Percentiles rank a stretch among this genome's conserved stretches.
Conservation (phyloP, 2,113 vertebrate genomes). For the Lepus europaeus region DNA sequence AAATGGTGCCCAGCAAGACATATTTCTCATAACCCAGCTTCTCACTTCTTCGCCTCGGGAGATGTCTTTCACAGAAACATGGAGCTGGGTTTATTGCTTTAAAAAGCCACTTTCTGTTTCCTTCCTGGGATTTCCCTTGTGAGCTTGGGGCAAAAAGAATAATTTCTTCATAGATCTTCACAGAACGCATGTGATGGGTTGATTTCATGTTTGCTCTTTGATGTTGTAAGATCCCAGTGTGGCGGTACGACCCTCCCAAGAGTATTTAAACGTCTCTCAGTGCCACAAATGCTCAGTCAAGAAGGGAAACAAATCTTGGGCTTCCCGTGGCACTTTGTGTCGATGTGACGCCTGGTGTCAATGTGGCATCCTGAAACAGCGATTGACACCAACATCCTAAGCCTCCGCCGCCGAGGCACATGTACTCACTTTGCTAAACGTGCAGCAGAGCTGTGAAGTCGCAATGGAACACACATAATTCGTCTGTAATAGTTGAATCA, state of each 20-base stretch:
- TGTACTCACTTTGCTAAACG: too few relatives aligned
- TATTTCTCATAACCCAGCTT: neutral
- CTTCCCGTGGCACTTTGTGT: too few relatives aligned
- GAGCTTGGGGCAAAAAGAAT: neutral
- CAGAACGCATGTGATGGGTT: too few relatives aligned
- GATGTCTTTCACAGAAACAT: neutral
- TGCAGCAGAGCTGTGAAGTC: neutral
- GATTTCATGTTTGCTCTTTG: neutral
- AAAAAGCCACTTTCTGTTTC: slow-evolving; percentile 9
- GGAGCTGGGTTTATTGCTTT: neutral
- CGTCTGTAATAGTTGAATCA: neutral
- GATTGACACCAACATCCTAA: neutral
- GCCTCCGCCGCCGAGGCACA: neutral
- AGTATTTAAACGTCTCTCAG: neutral
- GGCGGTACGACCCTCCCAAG: neutral
- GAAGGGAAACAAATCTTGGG: neutral
- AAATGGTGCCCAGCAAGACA: neutral
- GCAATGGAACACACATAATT: neutral
- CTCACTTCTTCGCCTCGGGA: neutral
- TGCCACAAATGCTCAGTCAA: neutral
- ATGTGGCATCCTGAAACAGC: neutral
- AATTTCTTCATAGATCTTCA: neutral
- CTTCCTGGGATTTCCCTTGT: neutral
- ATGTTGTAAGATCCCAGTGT: neutral
- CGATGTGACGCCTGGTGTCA: neutral